Evolutionary conservation across 1,140 invertebrate genomes (phyloP).

Genomic region (Drosophila tristis): DNA sequence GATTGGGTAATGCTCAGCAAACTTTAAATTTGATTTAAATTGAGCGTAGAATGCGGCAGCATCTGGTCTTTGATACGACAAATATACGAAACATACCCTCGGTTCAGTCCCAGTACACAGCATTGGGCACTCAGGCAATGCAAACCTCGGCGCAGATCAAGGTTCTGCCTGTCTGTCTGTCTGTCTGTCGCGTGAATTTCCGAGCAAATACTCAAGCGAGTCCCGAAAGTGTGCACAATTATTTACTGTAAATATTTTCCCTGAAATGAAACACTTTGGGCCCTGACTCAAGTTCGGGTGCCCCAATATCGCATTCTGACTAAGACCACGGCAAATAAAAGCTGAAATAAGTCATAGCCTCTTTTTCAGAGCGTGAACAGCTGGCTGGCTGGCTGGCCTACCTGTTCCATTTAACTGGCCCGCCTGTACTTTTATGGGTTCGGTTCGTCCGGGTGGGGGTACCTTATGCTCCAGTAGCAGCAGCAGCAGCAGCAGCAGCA

Average conservation of each 20-base stretch:
- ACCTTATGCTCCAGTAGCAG: slow-evolving; percentile 67
- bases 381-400: slow-evolving; percentile 52
- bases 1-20: slow-evolving; percentile 20
- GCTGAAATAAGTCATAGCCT: slow-evolving; percentile 55
- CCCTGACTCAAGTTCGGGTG: slow-evolving; percentile 15
- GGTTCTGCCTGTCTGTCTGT: not conserved
- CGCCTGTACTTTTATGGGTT: slow-evolving; percentile 79
- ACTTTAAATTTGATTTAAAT: slow-evolving; percentile 34
- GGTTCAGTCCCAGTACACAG: slow-evolving; percentile 8
- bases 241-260: slow-evolving; percentile 66
- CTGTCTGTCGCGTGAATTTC: not conserved
- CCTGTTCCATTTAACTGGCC: slow-evolving; percentile 77
- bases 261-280: slow-evolving; percentile 52
- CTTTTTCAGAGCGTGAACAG: slow-evolving; percentile 81
- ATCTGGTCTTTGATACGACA: not conserved
- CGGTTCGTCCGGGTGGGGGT: slow-evolving; percentile 53
- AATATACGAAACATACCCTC: not conserved
- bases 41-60: slow-evolving; percentile 6
- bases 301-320: slow-evolving; percentile 48
- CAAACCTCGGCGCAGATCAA: slow-evolving; percentile 29
- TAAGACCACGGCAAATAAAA: slow-evolving; percentile 22
- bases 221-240: slow-evolving; percentile 55
- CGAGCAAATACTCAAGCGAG: slow-evolving; percentile 38
- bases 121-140: slow-evolving; percentile 54
- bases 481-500: slow-evolving; percentile 21